A percentile compares a stretch with the other conserved stretches of the same genome.
These are phyloP conservation scores for Trichogramma pretiosum DNA, from an alignment of 1,140 invertebrate species.

Conservation along the genomic window DNA sequence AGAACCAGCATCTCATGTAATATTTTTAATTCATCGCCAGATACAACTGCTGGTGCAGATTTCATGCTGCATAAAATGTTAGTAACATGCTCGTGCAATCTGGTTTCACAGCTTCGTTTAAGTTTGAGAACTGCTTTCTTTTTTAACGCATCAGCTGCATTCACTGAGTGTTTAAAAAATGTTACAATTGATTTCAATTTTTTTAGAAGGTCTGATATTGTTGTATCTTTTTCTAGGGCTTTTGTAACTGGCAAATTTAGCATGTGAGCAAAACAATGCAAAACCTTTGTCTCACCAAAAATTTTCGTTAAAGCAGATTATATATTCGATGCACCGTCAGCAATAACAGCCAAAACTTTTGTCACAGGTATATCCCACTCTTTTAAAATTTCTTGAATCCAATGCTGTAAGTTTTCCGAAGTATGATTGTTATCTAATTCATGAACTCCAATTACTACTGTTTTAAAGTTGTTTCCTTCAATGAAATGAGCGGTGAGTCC, in stretches of 20 bases:
- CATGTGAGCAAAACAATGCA: constrained; percentile 12
- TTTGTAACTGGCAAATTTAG: not conserved
- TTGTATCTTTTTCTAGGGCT: not conserved
- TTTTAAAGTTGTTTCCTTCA: constrained; percentile 18
- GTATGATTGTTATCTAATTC: constrained; percentile 29
- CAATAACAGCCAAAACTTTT: constrained; percentile 30
- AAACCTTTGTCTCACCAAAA: constrained; percentile 23
- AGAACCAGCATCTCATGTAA: constrained; percentile 25
- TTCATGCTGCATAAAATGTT: constrained; percentile 31
- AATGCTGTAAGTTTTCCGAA: constrained; percentile 28
- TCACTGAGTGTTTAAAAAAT: constrained; percentile 2
- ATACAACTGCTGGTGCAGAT: constrained; percentile 30
- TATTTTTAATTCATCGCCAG: constrained; percentile 26
- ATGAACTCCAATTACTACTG: constrained; percentile 26
- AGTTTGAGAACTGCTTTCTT: constrained; percentile 4
- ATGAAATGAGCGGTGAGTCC: constrained; percentile 26
- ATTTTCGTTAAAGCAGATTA: too few relatives aligned
- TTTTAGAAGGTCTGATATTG: not conserved
- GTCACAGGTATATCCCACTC: constrained; percentile 32
- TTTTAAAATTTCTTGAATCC: constrained; percentile 26
- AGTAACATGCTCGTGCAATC: constrained; percentile 38
- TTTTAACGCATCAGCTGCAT: not conserved
- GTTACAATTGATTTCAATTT: constrained; percentile 11
- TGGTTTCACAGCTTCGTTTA: constrained; percentile 26
- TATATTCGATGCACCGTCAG: constrained; percentile 27